Evolutionary conservation across 2,888 invertebrate genomes (phyloP).

Genomic region (Latrodectus hesperus): DNA sequence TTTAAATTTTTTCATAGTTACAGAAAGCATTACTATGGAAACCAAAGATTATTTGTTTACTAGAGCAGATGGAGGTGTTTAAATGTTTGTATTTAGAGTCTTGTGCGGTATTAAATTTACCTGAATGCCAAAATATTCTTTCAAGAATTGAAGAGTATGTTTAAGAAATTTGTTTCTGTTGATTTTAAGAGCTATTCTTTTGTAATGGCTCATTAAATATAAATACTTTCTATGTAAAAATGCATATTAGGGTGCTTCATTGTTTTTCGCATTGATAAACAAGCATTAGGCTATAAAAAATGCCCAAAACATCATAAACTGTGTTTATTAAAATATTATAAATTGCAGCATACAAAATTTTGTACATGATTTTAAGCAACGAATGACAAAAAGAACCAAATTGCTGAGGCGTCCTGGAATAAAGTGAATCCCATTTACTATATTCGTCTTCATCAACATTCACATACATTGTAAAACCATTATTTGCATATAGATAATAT

Average conservation of each 20-base stretch:
- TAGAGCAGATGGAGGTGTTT: constrained; percentile 39
- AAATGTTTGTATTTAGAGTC: constrained; percentile 44
- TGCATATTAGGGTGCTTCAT: background rate
- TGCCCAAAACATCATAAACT: too few relatives aligned
- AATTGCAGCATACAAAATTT: too few relatives aligned
- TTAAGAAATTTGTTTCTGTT: background rate
- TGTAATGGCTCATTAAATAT: background rate
- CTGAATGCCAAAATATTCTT: constrained; percentile 21
- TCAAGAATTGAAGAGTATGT: constrained; percentile 44
- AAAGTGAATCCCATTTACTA: too few relatives aligned
- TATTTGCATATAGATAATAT: too few relatives aligned
- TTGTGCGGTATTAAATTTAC: constrained; percentile 29
- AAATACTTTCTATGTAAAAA: background rate
- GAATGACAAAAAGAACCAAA: too few relatives aligned
- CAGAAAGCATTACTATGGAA: background rate
- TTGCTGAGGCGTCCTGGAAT: too few relatives aligned
- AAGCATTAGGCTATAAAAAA: too few relatives aligned
- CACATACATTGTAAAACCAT: too few relatives aligned
- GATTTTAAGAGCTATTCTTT: background rate
- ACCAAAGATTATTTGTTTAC: background rate
- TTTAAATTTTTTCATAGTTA: background rate
- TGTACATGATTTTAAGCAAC: too few relatives aligned
- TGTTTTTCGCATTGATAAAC: too few relatives aligned
- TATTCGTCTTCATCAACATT: too few relatives aligned
- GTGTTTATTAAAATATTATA: too few relatives aligned